Base-by-base conservation (phyloP, 2,113 vertebrate species). In the Dasyprocta punctata region DNA sequence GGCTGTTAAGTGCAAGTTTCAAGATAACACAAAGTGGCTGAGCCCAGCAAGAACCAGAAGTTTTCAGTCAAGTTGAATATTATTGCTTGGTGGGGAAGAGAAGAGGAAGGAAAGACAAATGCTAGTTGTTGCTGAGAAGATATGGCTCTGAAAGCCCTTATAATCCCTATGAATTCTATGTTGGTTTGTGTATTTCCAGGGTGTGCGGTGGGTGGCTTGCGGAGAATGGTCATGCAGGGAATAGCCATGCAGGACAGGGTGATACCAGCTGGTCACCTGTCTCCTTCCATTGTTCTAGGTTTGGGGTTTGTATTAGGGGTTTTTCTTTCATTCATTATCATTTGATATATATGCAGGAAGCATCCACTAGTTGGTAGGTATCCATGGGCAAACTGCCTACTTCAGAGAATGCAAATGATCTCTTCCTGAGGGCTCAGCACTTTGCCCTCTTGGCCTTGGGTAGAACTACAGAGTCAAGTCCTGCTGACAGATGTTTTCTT, bases 271-370 rank as follows among this genome's bases (percentile, higher is more conserved):
- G 28, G 49, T 77, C 63, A 69, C n/a, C 92, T 89, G 16, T 54
- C 0, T 44, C 11, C 22, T 93, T 63, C 49, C 22, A 47, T 30
- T 89, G 26, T 89, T 91, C 22, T 80, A 81, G 38, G 36, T 58
- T 38, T 93, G 26, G n/a, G 26, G 16, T 87, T 56, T 94, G 30
- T 75, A n/a, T 86, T 91, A 86, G 73, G 71, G 33, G 12, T 54
- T 93, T 47, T 36, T 84, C 58, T 81, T 94, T 94, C 33, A 92
- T 88, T 96, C 19, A 90, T 80, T 77, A 5, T 69, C 60, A 80
- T 86, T 86, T 36, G 95, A n/a, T 16, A 94, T 49, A 69, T 69
- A 77, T 14, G 65, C 7, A 61, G 65, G 44, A 80, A 86, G 1
- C 22, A 82, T 47, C 58, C 10, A 84, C 60, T 77, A 89, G 60